Evolutionary conservation across 2,113 vertebrate genomes (phyloP), one percentile per base, ranked within the genome.

Genomic region (Tyto alba): DNA sequence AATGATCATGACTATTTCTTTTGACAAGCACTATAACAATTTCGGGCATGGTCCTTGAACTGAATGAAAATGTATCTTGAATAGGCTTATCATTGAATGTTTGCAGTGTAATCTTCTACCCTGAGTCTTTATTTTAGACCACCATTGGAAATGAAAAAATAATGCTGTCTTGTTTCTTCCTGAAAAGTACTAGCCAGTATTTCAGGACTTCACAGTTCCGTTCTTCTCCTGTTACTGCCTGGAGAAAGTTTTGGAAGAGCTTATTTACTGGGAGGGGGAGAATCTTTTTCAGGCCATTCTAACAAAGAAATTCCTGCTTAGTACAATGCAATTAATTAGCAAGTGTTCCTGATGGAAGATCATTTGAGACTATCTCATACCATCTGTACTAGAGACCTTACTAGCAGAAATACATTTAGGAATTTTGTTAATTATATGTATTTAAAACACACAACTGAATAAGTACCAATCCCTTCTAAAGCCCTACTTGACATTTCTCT

Each of bases 1-100:
- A 92, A 89, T 3, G 15, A 72, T 57, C 40, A 53, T 92, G 90
- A 92, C 79, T 87, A 29, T 87, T 94, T 82, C 86, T 96, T 94
- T 93, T 96, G 83, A 93, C 26, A 72, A 89, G 38, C 60, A 87
- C 56, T 56, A 4, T 38, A 81, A 83, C 80, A 87, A 84, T 81
- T 89, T 85, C 69, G 90, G 86, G 60, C 56, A 84, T n/a, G 26
- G 57, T 86, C 43, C 53, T 85, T 75, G 67, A 77, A 67, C 16
- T 5, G 13, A 86, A 66, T 63, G 43, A 63, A 81, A 94, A 93
- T 40, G 11, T 74, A 71, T 13, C 85, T 81, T 82, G 76, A 96
- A 80, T 32, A 88, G 62, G 27, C 34, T 60, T 47, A 64, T 41
- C 76, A 36, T 16, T 71, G 55, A 59, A 63, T 67, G 40, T 59